A percentile compares a stretch with the other conserved stretches of the same genome.
These are phyloP conservation scores for Willowsia nigromaculata DNA, from an alignment of 2,888 invertebrate genomes.

Conservation along the genomic window DNA sequence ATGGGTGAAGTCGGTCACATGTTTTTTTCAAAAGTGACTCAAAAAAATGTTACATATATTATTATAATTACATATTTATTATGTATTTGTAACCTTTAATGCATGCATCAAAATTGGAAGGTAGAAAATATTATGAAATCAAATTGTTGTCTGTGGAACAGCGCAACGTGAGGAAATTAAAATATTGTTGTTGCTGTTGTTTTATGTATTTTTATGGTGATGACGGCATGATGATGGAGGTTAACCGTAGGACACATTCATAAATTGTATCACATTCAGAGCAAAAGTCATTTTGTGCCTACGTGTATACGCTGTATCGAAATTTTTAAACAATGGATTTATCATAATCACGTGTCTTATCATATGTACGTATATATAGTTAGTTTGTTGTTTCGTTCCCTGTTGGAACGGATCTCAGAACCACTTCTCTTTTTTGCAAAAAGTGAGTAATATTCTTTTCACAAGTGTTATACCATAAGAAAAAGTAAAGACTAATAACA, in stretches of 20 bases:
- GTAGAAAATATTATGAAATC: conserved; percentile 21
- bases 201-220: neutral
- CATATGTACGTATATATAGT: neutral
- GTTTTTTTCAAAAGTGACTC: neutral
- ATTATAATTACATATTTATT: conserved; percentile 28
- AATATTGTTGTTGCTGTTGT: neutral
- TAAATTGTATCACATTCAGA: conserved; percentile 33
- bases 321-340: conserved; percentile 8
- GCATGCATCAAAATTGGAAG: conserved; percentile 14
- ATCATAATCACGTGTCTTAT: neutral
- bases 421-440: conserved; percentile 19
- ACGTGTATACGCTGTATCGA: neutral
- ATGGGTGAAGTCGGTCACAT: conserved; percentile 6
- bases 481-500: conserved; percentile 12
- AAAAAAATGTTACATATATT: neutral
- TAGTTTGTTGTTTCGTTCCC: neutral
- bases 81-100: neutral
- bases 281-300: neutral
- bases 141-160: neutral
- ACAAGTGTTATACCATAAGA: neutral
- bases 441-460: neutral
- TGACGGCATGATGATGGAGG: conserved; percentile 30
- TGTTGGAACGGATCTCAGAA: conserved; percentile 58
- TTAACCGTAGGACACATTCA: conserved; percentile 17
- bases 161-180: neutral